Percentiles rank a stretch among this genome's conserved stretches.
These are phyloP conservation scores for Hipparchia sbordonii DNA, from an alignment of 2,888 invertebrate species.

Conservation along the genomic window DNA sequence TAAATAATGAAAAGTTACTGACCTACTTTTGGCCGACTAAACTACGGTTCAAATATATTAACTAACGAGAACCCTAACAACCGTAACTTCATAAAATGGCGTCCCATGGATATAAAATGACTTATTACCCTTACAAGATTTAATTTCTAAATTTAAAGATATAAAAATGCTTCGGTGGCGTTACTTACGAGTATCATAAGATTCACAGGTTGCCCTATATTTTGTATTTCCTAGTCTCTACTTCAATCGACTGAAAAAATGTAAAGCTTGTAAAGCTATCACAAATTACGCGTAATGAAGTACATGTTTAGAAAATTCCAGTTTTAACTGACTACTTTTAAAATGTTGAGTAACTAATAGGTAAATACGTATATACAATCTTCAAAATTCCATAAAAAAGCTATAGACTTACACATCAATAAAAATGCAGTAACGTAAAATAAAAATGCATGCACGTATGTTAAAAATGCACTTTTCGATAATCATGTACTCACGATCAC, in stretches of 20 bases:
- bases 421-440: not conserved
- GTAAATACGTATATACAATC: not conserved
- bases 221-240: too few relatives aligned
- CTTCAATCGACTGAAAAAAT: too few relatives aligned
- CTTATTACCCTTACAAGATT: not conserved
- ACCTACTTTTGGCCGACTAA: conserved; percentile 1
- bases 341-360: not conserved
- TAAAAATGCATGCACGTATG: not conserved
- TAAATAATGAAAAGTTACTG: conserved; percentile 12
- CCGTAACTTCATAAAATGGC: conserved; percentile 8
- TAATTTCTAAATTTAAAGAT: not conserved
- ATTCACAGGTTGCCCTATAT: too few relatives aligned
- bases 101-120: conserved; percentile 1
- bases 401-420: not conserved
- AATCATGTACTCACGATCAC: not conserved
- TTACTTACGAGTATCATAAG: too few relatives aligned
- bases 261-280: too few relatives aligned
- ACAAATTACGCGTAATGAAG: too few relatives aligned
- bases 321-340: not conserved
- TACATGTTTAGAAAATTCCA: not conserved
- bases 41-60: not conserved
- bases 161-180: too few relatives aligned
- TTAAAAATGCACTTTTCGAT: not conserved
- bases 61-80: conserved; percentile 2
- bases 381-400: not conserved